These are phyloP conservation scores for Rattus rattus DNA, from an alignment of 2,113 vertebrate genomes.

Conservation along the genomic window DNA sequence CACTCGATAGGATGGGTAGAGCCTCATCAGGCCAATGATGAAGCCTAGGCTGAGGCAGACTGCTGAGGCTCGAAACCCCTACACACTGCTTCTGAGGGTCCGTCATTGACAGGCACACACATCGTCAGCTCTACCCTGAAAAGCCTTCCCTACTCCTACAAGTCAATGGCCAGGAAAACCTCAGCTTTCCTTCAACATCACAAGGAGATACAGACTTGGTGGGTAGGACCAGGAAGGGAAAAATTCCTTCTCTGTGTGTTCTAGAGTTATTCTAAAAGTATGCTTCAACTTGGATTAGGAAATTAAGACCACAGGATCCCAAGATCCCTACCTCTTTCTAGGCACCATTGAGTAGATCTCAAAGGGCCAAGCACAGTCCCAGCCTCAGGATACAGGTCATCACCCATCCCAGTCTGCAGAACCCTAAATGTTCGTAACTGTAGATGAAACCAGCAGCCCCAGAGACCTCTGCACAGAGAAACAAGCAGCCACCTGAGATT, in stretches of 20 bases:
- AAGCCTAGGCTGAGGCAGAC: not conserved
- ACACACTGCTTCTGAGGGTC: not conserved
- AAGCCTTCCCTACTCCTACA: not conserved
- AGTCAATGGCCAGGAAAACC: not conserved
- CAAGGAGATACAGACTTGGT: not conserved
- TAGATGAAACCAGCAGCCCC: not conserved
- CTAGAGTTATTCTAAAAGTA: constrained; percentile 15
- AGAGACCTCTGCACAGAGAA: not conserved
- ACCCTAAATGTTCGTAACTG: not conserved
- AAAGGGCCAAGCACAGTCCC: not conserved
- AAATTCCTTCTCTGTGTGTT: not conserved
- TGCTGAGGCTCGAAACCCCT: not conserved
- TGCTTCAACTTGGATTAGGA: not conserved
- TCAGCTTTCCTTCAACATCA: not conserved
- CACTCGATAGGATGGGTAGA: not conserved
- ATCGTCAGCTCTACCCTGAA: not conserved
- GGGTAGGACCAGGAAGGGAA: not conserved
- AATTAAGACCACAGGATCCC: not conserved
- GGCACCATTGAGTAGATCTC: not conserved
- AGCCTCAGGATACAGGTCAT: not conserved
- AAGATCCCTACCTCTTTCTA: not conserved
- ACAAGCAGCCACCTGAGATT: not conserved
- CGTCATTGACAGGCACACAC: not conserved
- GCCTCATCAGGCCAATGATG: not conserved
- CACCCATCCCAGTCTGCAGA: not conserved